Percentiles rank a stretch among this genome's conserved stretches.
These are phyloP conservation scores for Drosophila eugracilis DNA, from an alignment of 1,140 invertebrate genomes.

Conservation along the genomic window DNA sequence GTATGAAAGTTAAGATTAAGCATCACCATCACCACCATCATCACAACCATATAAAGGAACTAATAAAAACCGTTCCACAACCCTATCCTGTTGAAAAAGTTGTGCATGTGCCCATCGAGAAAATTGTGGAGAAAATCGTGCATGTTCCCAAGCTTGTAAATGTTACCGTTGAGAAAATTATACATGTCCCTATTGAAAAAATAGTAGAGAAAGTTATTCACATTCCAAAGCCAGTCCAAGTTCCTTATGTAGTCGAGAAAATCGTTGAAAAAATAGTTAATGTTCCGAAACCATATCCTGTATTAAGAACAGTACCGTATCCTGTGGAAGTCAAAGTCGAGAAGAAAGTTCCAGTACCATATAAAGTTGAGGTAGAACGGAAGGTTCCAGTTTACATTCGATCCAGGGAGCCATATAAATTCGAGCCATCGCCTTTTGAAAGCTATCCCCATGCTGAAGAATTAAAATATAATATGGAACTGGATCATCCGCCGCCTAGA, in stretches of 20 bases:
- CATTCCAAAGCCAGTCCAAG: constrained; percentile 74
- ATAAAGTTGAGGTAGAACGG: constrained; percentile 86
- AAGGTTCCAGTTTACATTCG: constrained; percentile 84
- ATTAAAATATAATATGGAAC: constrained; percentile 26
- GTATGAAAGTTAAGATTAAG: constrained; percentile 85
- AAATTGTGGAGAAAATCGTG: constrained; percentile 77
- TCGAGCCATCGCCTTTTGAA: constrained; percentile 40
- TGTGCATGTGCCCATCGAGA: constrained; percentile 82
- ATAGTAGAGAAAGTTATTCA: constrained; percentile 81
- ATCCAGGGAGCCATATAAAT: constrained; percentile 63
- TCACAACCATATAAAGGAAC: constrained; percentile 87
- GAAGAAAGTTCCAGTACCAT: constrained; percentile 86
- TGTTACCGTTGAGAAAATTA: constrained; percentile 85
- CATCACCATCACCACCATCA: constrained; percentile 88
- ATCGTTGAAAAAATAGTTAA: constrained; percentile 66
- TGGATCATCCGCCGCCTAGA: constrained; percentile 22
- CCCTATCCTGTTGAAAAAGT: constrained; percentile 86
- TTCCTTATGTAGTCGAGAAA: constrained; percentile 59
- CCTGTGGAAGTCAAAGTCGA: constrained; percentile 86
- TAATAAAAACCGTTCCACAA: constrained; percentile 86
- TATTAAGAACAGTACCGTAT: constrained; percentile 86
- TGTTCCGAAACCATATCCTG: constrained; percentile 86
- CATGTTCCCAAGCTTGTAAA: constrained; percentile 66
- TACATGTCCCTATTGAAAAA: constrained; percentile 87
- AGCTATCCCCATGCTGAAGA: constrained; percentile 23